A percentile compares a stretch with the other conserved stretches of the same genome.
These are phyloP conservation scores for Saxidomus purpurata DNA, from an alignment of 1,140 invertebrate genomes.

Conservation along the genomic window DNA sequence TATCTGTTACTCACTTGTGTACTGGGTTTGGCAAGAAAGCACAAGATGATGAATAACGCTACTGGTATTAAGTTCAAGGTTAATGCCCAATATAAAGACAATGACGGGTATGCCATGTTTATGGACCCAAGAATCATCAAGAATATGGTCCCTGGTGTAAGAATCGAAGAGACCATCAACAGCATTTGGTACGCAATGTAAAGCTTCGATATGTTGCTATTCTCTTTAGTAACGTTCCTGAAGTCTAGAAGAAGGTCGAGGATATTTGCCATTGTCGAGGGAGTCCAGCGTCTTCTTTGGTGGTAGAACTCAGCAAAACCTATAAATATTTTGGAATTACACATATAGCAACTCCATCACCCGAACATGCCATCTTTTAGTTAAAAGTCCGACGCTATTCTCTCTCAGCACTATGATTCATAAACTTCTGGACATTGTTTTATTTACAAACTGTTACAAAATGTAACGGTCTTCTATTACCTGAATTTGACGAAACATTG, in stretches of 20 bases:
- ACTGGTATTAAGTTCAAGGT: conserved; percentile 87
- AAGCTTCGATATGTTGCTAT: neutral
- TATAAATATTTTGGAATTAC: neutral
- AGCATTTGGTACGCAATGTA: conserved; percentile 87
- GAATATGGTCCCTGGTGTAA: conserved; percentile 90
- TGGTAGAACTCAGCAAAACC: conserved; percentile 89
- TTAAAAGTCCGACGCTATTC: no score
- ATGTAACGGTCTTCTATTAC: no score
- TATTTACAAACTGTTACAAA: no score
- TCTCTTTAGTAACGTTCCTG: neutral
- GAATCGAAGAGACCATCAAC: conserved; percentile 87
- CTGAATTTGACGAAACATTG: no score
- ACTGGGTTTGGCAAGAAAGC: conserved; percentile 85
- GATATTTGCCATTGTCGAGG: conserved; percentile 90
- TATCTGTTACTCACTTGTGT: conserved; percentile 83
- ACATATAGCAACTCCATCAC: no score
- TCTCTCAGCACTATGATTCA: no score
- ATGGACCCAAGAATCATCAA: conserved; percentile 89
- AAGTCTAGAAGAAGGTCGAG: conserved; percentile 87
- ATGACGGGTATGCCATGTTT: conserved; percentile 87
- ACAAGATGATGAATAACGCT: conserved; percentile 86
- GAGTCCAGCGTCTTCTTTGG: conserved; percentile 89
- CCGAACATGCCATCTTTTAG: no score
- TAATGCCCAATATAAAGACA: conserved; percentile 85
- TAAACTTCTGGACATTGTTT: no score